Percentiles rank a stretch among this genome's conserved stretches.
phyloP scores from a whole-genome alignment of 2,888 invertebrate species.

The Hofmannophila pseudospretella region DNA sequence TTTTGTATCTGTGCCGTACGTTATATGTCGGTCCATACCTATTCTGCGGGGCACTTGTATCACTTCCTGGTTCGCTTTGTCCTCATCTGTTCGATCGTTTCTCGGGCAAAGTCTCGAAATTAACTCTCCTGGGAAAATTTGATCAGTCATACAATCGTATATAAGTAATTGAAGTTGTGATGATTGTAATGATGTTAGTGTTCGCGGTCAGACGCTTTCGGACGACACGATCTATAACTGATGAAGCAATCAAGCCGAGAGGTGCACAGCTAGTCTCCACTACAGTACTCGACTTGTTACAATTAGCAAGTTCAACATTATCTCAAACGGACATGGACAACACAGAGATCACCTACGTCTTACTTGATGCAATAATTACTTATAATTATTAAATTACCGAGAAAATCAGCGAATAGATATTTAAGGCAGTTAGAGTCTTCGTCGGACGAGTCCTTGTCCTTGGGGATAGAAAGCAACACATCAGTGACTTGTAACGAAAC shows the following conservation, averaged over 20 bases:
- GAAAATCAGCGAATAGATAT: constrained; percentile 82
- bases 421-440: constrained; percentile 83
- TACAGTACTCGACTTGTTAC: constrained; percentile 36
- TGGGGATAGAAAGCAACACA: constrained; percentile 57
- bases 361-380: constrained; percentile 37
- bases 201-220: constrained; percentile 14
- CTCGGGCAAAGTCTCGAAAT: constrained; percentile 54
- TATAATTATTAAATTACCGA: constrained; percentile 75
- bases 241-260: constrained; percentile 31
- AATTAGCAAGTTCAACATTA: constrained; percentile 37
- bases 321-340: constrained; percentile 59
- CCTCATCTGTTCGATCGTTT: constrained; percentile 19
- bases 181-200: constrained; percentile 5
- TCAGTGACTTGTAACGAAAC: constrained; percentile 33
- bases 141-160: constrained; percentile 23
- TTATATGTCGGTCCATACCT: constrained; percentile 30
- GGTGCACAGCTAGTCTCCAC: constrained; percentile 35
- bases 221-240: constrained; percentile 15
- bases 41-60: constrained; percentile 27
- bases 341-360: constrained; percentile 61
- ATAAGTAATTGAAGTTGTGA: constrained; percentile 4
- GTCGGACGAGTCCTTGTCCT: constrained; percentile 70
- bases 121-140: constrained; percentile 59
- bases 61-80: constrained; percentile 18
- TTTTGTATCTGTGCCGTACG: constrained; percentile 15